phyloP scores from a whole-genome alignment of 2,797 vertebrate genomes.

The Falco berigora region DNA sequence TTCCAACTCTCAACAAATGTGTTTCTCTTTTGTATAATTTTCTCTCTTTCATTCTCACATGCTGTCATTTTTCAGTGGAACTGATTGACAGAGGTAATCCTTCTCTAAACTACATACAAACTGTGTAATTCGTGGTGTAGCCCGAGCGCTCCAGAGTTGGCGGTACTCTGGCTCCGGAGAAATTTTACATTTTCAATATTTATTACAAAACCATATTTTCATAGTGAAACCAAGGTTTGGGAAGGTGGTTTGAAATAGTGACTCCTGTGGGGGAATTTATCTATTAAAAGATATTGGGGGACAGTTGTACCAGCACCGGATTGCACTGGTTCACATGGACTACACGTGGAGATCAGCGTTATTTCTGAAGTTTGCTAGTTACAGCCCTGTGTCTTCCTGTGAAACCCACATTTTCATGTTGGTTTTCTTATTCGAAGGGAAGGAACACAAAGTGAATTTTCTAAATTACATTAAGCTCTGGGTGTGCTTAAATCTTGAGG shows the following conservation, averaged over 20 bases:
- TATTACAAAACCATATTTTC: neutral
- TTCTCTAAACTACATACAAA: slow-evolving; percentile 25
- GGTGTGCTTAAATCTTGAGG: neutral
- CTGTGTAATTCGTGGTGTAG: neutral
- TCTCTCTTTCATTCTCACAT: slow-evolving; percentile 58
- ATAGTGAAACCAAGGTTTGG: neutral
- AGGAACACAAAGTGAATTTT: fast-evolving
- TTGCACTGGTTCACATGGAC: neutral
- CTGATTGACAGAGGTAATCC: slow-evolving; percentile 61
- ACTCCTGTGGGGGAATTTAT: neutral
- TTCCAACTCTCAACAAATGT: neutral
- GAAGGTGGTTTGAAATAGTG: neutral
- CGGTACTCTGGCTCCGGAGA: neutral
- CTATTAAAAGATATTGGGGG: neutral
- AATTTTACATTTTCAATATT: neutral
- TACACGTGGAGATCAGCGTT: neutral
- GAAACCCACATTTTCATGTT: neutral
- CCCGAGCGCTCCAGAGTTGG: neutral
- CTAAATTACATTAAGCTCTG: neutral
- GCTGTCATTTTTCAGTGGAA: slow-evolving; percentile 60
- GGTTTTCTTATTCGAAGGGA: neutral
- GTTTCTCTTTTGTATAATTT: slow-evolving; percentile 43
- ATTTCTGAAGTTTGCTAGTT: neutral
- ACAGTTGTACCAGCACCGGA: neutral
- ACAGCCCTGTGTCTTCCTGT: neutral